phyloP scores from a whole-genome alignment of 2,113 vertebrate species.

The Apaloderma vittatum region DNA sequence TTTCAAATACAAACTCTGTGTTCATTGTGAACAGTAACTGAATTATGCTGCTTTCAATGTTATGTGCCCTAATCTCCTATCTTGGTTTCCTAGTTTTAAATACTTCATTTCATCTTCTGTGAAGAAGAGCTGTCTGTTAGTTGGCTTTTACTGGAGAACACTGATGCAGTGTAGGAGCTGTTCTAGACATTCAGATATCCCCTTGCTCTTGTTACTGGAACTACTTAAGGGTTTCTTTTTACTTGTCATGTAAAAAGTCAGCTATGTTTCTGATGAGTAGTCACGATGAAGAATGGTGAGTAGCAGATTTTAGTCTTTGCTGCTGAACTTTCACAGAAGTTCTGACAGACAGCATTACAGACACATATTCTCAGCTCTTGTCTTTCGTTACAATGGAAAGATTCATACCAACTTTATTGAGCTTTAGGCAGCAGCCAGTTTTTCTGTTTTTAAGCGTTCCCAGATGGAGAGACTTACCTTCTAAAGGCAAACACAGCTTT shows the following conservation, averaged over 20 bases:
- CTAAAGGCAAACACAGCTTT: not conserved
- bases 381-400: not conserved
- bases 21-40: not conserved
- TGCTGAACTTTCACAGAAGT: not conserved
- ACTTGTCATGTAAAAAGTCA: not conserved
- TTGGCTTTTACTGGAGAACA: not conserved
- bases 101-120: not conserved
- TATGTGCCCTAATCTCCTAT: too few species aligned
- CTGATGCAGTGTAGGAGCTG: not conserved
- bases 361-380: not conserved
- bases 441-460: not conserved
- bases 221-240: not conserved
- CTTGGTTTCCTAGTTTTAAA: not conserved
- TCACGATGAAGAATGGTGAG: not conserved
- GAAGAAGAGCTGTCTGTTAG: not conserved
- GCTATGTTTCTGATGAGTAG: not conserved
- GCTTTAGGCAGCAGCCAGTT: not conserved
- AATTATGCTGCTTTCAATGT: not conserved
- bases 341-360: not conserved
- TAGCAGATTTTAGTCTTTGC: not conserved
- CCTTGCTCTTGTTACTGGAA: not conserved
- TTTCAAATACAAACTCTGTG: not conserved
- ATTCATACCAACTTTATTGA: not conserved
- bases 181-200: not conserved
- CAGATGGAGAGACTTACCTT: not conserved